A percentile compares a stretch with the other conserved stretches of the same genome.
Evolutionary conservation across 1,140 invertebrate genomes (phyloP).

Genomic region (Bactericera cockerelli): DNA sequence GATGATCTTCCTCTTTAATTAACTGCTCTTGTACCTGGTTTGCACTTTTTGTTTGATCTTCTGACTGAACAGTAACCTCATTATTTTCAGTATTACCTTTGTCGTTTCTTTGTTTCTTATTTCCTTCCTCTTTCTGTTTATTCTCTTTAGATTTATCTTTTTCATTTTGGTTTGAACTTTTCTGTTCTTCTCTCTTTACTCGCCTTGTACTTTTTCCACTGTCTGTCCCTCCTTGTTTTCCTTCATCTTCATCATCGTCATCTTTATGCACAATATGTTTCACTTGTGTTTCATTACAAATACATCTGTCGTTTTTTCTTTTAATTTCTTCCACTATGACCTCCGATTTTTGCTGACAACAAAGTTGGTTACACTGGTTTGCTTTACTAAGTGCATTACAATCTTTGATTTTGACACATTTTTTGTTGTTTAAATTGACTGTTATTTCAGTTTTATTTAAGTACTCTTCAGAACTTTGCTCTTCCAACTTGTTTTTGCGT

Average conservation of each 20-base stretch:
- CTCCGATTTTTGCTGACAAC: neutral
- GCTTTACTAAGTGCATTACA: neutral
- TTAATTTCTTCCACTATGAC: constrained; percentile 9
- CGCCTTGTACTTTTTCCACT: neutral
- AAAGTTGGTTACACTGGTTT: constrained; percentile 1
- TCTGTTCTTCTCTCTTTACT: constrained; percentile 15
- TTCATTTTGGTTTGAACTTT: constrained; percentile 9
- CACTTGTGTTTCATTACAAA: constrained; percentile 19
- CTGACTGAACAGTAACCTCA: neutral
- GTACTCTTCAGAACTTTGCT: neutral
- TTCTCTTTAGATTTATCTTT: neutral
- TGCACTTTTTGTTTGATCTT: too few species aligned
- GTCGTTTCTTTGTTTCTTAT: constrained; percentile 9
- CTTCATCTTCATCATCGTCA: constrained; percentile 25
- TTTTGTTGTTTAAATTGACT: constrained; percentile 7
- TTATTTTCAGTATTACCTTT: neutral
- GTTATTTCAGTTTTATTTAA: constrained; percentile 10
- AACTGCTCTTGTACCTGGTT: too few species aligned
- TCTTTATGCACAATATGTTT: constrained; percentile 16
- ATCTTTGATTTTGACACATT: constrained; percentile 2
- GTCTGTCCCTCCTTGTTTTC: constrained; percentile 29
- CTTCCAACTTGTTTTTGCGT: constrained; percentile 9
- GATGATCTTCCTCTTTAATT: too few species aligned
- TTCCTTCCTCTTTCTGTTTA: neutral
- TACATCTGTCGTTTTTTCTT: constrained; percentile 28